Percentiles rank a stretch among this genome's conserved stretches.
Evolutionary conservation across 2,113 vertebrate genomes (phyloP).

Genomic region (Leucoraja erinaceus): DNA sequence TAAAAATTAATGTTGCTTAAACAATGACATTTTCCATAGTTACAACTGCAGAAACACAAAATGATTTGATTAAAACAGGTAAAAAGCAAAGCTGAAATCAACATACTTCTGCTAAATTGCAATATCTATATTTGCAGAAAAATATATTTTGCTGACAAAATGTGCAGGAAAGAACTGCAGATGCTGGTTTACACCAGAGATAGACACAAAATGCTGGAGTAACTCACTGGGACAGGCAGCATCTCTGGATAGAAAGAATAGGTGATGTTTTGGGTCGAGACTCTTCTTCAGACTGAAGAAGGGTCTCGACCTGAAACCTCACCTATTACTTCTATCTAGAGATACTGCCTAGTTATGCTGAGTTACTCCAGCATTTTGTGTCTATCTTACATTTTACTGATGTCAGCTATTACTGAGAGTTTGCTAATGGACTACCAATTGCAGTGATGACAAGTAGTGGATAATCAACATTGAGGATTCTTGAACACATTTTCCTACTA

Average conservation of each 20-base stretch:
- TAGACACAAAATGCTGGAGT: too few species aligned
- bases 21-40: background rate
- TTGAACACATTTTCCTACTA: background rate
- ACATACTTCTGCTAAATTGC: background rate
- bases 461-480: background rate
- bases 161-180: too few species aligned
- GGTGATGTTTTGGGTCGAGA: too few species aligned
- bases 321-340: too few species aligned
- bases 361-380: too few species aligned
- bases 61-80: background rate
- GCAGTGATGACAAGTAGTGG: background rate
- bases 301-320: too few species aligned
- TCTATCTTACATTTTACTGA: background rate
- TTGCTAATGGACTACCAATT: background rate
- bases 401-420: background rate
- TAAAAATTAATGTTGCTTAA: conserved; percentile 9
- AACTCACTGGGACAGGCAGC: too few species aligned
- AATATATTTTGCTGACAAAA: background rate
- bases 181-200: too few species aligned
- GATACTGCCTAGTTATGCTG: too few species aligned
- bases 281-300: too few species aligned
- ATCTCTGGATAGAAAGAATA: too few species aligned
- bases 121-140: background rate
- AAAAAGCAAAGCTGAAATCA: background rate
- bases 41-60: background rate